Base-by-base conservation (phyloP, 2,113 vertebrate genomes). In the Tyrannus savana region DNA sequence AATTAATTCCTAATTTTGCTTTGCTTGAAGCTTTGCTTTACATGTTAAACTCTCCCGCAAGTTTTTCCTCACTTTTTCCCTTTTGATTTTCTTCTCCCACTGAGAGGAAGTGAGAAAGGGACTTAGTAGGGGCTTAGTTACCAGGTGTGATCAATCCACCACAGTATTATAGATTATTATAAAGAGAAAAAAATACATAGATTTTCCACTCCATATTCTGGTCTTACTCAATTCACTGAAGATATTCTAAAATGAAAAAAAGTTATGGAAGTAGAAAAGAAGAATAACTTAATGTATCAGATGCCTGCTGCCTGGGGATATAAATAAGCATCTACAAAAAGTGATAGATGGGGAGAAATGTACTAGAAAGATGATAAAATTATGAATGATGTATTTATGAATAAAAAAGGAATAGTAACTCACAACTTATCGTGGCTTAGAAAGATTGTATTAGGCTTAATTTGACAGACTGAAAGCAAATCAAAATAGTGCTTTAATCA, bases 11-110 rank as follows among this genome's bases (percentile, higher is more conserved):
- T 41, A 2, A 19, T 71, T 89, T 62, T 89, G 4, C 14, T 75
- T 83, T 75, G 5, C 7, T 83, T 82, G 53, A 31, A 76, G 5
- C 2, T 67, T 72, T 76, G 10, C 8, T 76, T 68, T 28, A 41
- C 1, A 1, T 47, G 4, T 64, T 84, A 59, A 42, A 17, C 3
- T 35, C 7, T 49, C 23, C 4, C 6, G 5, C 2, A 4, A 49
- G 2, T 33, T 79, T 87, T 72, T 68, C 39, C 42, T 63, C 28
- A 41, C 7, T 68, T 80, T 76, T 72, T 0, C 11, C 7, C 6
- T 49, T 79, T 76, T 8, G 3, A 46, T 68, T 68, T 3, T 76
- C 35, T 76, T 5, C 16, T 47, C 3, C 16, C 0, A 1, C 35
- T 76, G 47, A 89, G 31, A 11, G 2, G 3, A 8, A 83, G 1